Percentiles rank a stretch among this genome's conserved stretches.
phyloP scores from a whole-genome alignment of 1,140 invertebrate genomes.

The Babylonia areolata region DNA sequence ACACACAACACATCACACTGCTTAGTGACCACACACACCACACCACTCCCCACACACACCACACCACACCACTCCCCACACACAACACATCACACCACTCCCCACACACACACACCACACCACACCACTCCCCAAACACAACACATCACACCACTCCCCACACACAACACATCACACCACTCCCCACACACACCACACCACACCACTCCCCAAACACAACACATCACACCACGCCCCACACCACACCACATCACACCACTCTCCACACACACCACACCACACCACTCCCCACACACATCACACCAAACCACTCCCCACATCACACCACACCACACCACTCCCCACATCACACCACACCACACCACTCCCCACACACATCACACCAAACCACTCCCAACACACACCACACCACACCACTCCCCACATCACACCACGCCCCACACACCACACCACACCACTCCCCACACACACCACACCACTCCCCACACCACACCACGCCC shows the following conservation, averaged over 20 bases:
- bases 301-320: not conserved
- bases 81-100: no score
- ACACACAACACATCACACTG: conserved; percentile 1
- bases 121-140: not conserved
- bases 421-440: no score
- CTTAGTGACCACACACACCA: no score
- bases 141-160: not conserved
- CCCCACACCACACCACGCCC: no score
- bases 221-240: not conserved
- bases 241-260: no score
- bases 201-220: conserved; percentile 1
- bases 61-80: not conserved
- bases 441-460: conserved; percentile 49
- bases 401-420: no score
- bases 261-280: not conserved
- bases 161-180: no score
- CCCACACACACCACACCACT: not conserved
- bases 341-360: no score
- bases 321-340: no score
- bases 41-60: conserved; percentile 64
- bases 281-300: not conserved
- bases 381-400: not conserved
- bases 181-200: not conserved
- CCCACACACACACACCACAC: conserved; percentile 65
- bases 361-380: no score